These are phyloP conservation scores for Microtus ochrogaster DNA, from an alignment of 2,113 vertebrate genomes.

Conservation along the genomic window DNA sequence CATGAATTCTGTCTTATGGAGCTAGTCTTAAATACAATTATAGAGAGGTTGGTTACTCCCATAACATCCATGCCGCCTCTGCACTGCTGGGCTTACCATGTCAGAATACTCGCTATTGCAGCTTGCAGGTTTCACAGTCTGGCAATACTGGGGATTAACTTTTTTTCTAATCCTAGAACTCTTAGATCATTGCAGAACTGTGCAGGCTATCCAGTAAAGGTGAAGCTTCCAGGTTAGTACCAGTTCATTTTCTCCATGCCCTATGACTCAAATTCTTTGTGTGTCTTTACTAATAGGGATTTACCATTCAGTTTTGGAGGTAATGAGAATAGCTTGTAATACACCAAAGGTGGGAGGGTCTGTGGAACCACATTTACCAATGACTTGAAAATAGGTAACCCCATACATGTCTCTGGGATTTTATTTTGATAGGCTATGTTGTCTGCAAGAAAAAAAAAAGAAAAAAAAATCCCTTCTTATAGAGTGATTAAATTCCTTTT, in stretches of 20 bases:
- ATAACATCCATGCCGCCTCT: background rate
- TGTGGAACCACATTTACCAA: background rate
- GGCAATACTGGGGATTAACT: background rate
- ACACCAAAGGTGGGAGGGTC: background rate
- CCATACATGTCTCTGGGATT: background rate
- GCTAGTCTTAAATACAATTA: background rate
- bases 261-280: background rate
- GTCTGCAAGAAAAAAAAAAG: background rate
- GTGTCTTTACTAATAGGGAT: background rate
- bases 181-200: background rate
- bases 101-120: background rate
- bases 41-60: background rate
- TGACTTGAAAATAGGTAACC: background rate
- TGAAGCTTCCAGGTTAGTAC: background rate
- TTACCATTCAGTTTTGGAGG: background rate
- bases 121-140: background rate
- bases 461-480: background rate
- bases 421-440: background rate
- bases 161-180: background rate
- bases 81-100: background rate
- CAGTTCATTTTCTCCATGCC: background rate
- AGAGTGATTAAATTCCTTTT: background rate
- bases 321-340: background rate
- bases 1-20: background rate
- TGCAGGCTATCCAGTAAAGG: background rate